Conservation (phyloP, 2,113 vertebrate species). For the Etheostoma spectabile region DNA sequence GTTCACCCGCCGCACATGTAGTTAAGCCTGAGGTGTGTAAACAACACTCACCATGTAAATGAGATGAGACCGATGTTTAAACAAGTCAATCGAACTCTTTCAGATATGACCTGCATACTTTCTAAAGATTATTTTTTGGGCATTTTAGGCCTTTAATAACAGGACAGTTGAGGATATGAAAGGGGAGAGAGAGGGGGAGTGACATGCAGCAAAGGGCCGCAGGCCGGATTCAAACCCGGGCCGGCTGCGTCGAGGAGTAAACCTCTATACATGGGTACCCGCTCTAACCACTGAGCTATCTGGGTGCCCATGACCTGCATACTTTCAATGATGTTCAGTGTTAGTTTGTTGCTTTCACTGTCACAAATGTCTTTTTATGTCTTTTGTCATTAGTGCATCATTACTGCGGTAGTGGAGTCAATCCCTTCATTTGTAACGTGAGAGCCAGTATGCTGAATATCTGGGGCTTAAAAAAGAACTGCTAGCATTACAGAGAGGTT, state of each 20-base stretch:
- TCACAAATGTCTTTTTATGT: constrained; percentile 21
- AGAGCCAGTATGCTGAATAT: constrained; percentile 35
- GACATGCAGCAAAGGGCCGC: too few relatives aligned
- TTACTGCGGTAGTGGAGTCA: constrained; percentile 29
- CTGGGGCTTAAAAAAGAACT: constrained; percentile 21
- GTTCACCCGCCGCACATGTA: constrained; percentile 24
- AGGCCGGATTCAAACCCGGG: too few relatives aligned
- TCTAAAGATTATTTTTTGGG: too few relatives aligned
- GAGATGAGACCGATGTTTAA: constrained; percentile 37
- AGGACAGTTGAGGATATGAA: too few relatives aligned
- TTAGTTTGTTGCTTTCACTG: constrained; percentile 21
- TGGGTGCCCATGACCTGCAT: constrained; percentile 1
- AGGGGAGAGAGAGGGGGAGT: too few relatives aligned
- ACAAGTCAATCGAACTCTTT: constrained; percentile 25
- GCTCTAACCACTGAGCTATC: too few relatives aligned
- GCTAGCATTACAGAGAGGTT: constrained; percentile 47
- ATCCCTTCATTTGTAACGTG: constrained; percentile 47
- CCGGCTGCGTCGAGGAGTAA: too few relatives aligned
- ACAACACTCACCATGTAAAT: constrained; percentile 40
- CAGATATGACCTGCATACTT: constrained; percentile 13
- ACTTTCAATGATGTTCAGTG: neutral
- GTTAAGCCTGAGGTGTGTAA: constrained; percentile 43
- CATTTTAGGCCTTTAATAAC: too few relatives aligned
- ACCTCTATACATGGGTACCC: too few relatives aligned
- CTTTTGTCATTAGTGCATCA: constrained; percentile 42